phyloP scores from a whole-genome alignment of 2,888 invertebrate species.

The Philaethria dido region DNA sequence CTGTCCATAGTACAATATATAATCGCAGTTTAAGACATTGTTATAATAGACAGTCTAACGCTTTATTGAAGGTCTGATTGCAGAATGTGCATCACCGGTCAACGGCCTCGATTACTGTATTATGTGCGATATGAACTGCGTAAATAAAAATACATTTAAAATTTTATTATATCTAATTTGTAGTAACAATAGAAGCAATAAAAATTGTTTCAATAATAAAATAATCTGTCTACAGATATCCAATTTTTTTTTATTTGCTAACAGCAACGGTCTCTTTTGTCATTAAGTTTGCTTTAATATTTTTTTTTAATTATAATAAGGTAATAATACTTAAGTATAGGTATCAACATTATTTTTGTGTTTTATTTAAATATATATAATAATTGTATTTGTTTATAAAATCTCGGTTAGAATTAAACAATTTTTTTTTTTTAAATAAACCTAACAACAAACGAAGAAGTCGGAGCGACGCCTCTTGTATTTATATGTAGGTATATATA shows the following conservation, averaged over 20 bases:
- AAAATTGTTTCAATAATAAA: no score
- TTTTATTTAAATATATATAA: no score
- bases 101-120: slow-evolving; percentile 16
- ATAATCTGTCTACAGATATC: no score
- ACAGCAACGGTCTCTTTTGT: not conserved
- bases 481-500: not conserved
- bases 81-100: slow-evolving; percentile 24
- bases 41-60: slow-evolving; percentile 7
- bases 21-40: not conserved
- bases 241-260: no score
- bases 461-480: not conserved
- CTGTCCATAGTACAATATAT: not conserved
- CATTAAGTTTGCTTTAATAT: not conserved
- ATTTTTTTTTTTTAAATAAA: no score
- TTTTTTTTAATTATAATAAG: not conserved
- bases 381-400: no score
- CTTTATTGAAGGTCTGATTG: slow-evolving; percentile 22
- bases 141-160: slow-evolving; percentile 6
- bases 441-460: no score
- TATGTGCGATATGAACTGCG: slow-evolving; percentile 5
- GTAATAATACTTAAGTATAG: no score
- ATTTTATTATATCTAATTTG: not conserved
- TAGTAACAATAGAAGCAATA: not conserved
- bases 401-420: no score
- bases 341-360: no score